phyloP scores from a whole-genome alignment of 1,140 invertebrate genomes.

The Lucilia cuprina region DNA sequence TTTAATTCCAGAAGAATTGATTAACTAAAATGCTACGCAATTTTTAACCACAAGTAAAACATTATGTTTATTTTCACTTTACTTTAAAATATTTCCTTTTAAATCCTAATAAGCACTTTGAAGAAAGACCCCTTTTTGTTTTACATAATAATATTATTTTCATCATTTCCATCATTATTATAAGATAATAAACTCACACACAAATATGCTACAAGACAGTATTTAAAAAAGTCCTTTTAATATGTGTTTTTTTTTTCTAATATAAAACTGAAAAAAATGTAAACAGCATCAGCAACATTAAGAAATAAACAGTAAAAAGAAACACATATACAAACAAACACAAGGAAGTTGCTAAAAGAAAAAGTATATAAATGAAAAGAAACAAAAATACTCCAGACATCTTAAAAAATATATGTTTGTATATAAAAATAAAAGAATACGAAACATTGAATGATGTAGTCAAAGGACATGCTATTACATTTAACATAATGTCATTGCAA shows the following conservation, averaged over 20 bases:
- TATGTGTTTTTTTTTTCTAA: not conserved
- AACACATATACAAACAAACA: not conserved
- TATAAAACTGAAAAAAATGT: not conserved
- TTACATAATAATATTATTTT: not conserved
- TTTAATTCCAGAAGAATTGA: no score
- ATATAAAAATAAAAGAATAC: not conserved
- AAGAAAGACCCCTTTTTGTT: not conserved
- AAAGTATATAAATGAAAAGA: not conserved
- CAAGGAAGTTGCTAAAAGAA: not conserved
- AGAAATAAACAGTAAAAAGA: not conserved
- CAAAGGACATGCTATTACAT: not conserved
- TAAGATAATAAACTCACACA: not conserved
- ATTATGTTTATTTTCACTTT: not conserved
- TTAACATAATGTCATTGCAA: not conserved
- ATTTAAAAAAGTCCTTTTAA: not conserved
- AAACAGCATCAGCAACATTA: not conserved
- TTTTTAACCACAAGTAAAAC: not conserved
- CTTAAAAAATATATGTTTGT: not conserved
- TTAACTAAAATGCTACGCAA: no score
- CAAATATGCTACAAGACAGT: no score
- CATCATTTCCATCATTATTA: not conserved
- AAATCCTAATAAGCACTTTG: not conserved
- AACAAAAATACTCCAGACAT: not conserved
- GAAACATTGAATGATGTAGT: not conserved
- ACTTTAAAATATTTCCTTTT: not conserved